Percentiles rank a stretch among this genome's conserved stretches.
Conservation (phyloP, 2,888 invertebrate species). For the Himalopsyche anomala region DNA sequence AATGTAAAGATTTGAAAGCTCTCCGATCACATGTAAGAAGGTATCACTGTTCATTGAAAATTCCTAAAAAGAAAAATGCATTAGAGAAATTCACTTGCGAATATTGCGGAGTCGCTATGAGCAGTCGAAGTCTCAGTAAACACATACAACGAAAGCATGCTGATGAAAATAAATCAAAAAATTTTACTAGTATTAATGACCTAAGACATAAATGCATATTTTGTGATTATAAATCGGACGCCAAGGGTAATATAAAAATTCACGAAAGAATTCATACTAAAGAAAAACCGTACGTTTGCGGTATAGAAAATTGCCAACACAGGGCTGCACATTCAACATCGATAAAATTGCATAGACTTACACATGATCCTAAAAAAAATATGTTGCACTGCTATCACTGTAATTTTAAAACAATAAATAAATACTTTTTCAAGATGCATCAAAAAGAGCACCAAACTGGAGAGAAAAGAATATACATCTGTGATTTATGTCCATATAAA, state of each 20-base stretch:
- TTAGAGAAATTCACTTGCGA: conserved; percentile 31
- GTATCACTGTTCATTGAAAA: not conserved
- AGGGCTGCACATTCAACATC: conserved; percentile 47
- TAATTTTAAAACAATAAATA: conserved; percentile 53
- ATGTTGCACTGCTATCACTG: conserved; percentile 49
- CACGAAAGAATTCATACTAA: conserved; percentile 51
- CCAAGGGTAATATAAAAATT: conserved; percentile 51
- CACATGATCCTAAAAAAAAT: conserved; percentile 53
- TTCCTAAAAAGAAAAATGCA: not conserved
- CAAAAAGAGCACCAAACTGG: conserved; percentile 39
- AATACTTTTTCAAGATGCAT: conserved; percentile 51
- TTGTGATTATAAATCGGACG: conserved; percentile 51
- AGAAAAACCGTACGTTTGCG: conserved; percentile 50
- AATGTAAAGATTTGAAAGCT: conserved; percentile 4
- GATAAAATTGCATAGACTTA: conserved; percentile 51
- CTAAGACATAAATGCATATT: conserved; percentile 42
- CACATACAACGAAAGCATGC: conserved; percentile 8
- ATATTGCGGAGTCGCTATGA: conserved; percentile 31
- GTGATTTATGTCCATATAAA: conserved; percentile 3
- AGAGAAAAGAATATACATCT: not conserved
- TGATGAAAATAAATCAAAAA: not conserved
- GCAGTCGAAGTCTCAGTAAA: not conserved
- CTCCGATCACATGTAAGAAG: not conserved
- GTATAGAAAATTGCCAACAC: conserved; percentile 48
- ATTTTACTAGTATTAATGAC: not conserved